phyloP scores from a whole-genome alignment of 2,797 vertebrate genomes.

The Acanthurus leucopareius region DNA sequence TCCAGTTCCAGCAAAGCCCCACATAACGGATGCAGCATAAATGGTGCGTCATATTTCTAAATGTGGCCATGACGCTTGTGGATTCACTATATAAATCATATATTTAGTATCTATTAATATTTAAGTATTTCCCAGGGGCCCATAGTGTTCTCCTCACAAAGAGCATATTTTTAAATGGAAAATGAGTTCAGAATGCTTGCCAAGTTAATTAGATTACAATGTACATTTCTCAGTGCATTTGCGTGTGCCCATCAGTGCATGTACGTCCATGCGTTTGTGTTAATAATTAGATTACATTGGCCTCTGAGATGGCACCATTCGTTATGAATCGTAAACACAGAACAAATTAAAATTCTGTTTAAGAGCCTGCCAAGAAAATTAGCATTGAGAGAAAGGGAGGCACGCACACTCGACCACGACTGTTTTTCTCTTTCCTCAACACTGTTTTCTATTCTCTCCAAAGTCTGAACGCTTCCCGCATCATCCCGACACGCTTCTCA shows the following conservation, averaged over 20 bases:
- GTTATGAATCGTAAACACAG: constrained; percentile 75
- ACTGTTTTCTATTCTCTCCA: constrained; percentile 36
- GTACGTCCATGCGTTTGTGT: constrained; percentile 65
- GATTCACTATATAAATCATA: constrained; percentile 47
- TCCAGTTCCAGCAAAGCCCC: too few species aligned
- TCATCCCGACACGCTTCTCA: constrained; percentile 11
- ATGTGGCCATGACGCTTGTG: constrained; percentile 26
- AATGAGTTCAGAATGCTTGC: constrained; percentile 51
- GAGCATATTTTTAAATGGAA: constrained; percentile 62
- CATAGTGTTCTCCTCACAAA: constrained; percentile 54
- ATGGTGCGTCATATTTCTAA: constrained; percentile 9
- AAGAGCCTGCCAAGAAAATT: constrained; percentile 76
- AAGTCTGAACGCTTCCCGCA: constrained; percentile 32
- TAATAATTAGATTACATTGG: constrained; percentile 81
- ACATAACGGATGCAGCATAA: constrained; percentile 19
- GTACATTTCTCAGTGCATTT: constrained; percentile 50
- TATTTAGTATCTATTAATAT: constrained; percentile 59
- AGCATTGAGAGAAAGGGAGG: constrained; percentile 65
- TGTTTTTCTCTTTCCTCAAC: constrained; percentile 35
- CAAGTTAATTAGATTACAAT: constrained; percentile 69
- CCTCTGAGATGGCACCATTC: constrained; percentile 76
- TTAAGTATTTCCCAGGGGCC: constrained; percentile 46
- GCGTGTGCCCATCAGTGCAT: constrained; percentile 57
- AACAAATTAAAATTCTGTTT: constrained; percentile 81
- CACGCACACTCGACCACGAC: constrained; percentile 38